Evolutionary conservation across 1,140 invertebrate species (phyloP), one percentile per base, ranked within the genome.

Genomic region (Diplogasteroides magnus): DNA sequence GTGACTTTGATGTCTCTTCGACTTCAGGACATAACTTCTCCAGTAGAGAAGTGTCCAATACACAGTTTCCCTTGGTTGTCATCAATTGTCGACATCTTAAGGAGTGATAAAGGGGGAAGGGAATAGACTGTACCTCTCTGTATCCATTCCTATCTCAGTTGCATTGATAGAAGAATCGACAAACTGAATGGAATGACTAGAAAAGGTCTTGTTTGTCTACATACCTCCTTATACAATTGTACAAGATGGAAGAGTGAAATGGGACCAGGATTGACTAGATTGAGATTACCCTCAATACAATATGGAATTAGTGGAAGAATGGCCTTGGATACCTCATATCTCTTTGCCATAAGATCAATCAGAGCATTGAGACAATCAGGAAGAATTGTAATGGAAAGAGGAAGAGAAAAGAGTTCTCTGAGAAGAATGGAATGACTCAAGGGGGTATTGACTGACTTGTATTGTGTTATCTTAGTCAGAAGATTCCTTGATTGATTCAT

Each of bases 341-440:
- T 61, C 25, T 72, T 62, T 63, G 82, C 81, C 80, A 82, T 82
- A 25, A 82, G 67, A 19, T 74, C 61, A 48, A 82, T 64, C 26
- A 82, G 64, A 11, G 76, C 77, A n/a, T 76, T 77, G 14, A 83
- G 48, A 55, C 80, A 82, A 61, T 82, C 80, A 14, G 81, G 77
- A n/a, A 82, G 64, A 48, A 82, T 79, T n/a, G 80, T 79, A 3
- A 82, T 68, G 14, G 80, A 82, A 19, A 82, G 78, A 31, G 80
- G 80, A 61, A 82, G 69, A 59, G 82, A 81, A 63, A 82, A 83
- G 19, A 82, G 80, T 74, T 80, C 73, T 23, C 77, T 81, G 29
- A 63, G 76, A 55, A 69, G 11, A 13, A 27, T 67, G 1, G n/a
- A 15, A n/a, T 2, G 14, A 71, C 19, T 15, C 19, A 71, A 11